phyloP scores from a whole-genome alignment of 1,140 invertebrate species.

The Anastatus disparis region DNA sequence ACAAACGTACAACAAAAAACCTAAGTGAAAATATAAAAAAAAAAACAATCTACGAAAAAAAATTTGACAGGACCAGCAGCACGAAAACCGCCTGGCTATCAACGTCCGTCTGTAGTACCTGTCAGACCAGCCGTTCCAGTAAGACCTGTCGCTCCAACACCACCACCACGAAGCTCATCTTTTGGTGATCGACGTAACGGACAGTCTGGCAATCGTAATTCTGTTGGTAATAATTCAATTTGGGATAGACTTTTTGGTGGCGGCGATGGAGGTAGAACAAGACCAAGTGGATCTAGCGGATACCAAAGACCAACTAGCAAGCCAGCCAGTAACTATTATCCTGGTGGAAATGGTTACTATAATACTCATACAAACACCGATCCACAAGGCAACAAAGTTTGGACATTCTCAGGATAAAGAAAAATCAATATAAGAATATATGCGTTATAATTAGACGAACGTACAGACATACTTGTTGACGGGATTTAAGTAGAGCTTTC shows the following conservation, averaged over 20 bases:
- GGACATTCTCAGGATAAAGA: conserved; percentile 55
- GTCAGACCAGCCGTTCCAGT: too few species aligned
- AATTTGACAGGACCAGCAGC: conserved; percentile 48
- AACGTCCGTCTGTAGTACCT: conserved; percentile 29
- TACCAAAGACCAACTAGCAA: conserved; percentile 39
- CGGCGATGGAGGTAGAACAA: not conserved
- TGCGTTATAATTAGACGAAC: not conserved
- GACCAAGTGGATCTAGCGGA: conserved; percentile 15
- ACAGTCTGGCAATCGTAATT: not conserved
- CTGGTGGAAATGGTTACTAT: conserved; percentile 50
- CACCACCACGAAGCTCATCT: conserved; percentile 53
- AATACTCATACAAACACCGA: conserved; percentile 52
- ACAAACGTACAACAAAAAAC: not conserved
- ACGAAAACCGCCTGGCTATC: conserved; percentile 40
- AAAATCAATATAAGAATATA: not conserved
- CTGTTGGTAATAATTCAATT: conserved; percentile 52
- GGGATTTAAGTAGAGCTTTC: too few species aligned
- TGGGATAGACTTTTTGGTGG: conserved; percentile 54
- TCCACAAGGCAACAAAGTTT: conserved; percentile 53
- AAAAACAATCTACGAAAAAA: not conserved
- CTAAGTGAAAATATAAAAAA: not conserved
- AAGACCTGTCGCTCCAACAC: conserved; percentile 48
- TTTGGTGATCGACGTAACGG: conserved; percentile 1
- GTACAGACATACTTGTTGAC: not conserved
- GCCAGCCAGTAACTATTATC: conserved; percentile 35